A percentile compares a stretch with the other conserved stretches of the same genome.
Conservation (phyloP, 2,888 invertebrate species). For the Tachina fera region DNA sequence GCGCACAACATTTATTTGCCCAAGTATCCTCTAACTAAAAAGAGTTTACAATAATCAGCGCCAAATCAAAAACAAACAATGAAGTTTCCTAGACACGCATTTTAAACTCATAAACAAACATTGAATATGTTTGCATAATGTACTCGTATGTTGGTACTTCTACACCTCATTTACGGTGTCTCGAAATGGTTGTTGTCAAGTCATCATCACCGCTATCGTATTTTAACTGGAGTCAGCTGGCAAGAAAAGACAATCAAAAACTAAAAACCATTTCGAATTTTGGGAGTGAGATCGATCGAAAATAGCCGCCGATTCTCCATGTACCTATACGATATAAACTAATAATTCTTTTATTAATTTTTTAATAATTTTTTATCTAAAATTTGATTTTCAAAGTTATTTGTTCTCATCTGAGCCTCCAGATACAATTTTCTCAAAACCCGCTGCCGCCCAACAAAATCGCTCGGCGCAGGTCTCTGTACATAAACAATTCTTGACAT, state of each 20-base stretch:
- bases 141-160: slow-evolving; percentile 7
- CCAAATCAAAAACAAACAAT: background rate
- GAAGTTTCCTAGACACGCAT: slow-evolving; percentile 50
- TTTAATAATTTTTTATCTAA: too few relatives aligned
- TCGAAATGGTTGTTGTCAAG: slow-evolving; percentile 30
- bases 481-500: too few relatives aligned
- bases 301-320: too few relatives aligned
- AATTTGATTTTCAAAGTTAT: too few relatives aligned
- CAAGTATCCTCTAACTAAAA: slow-evolving; percentile 12
- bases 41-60: slow-evolving; percentile 30
- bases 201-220: slow-evolving; percentile 46
- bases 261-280: background rate
- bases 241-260: slow-evolving; percentile 8
- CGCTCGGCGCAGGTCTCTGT: too few relatives aligned
- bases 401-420: too few relatives aligned
- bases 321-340: too few relatives aligned
- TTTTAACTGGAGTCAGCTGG: slow-evolving; percentile 19
- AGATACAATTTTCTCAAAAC: too few relatives aligned
- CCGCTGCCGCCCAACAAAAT: too few relatives aligned
- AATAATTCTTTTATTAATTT: too few relatives aligned
- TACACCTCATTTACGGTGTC: slow-evolving; percentile 7
- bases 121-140: background rate
- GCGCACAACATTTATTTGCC: background rate
- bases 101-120: slow-evolving; percentile 50
- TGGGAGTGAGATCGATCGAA: background rate